Evolutionary conservation across 1,140 invertebrate genomes (phyloP).

Genomic region (Penaeus indicus): DNA sequence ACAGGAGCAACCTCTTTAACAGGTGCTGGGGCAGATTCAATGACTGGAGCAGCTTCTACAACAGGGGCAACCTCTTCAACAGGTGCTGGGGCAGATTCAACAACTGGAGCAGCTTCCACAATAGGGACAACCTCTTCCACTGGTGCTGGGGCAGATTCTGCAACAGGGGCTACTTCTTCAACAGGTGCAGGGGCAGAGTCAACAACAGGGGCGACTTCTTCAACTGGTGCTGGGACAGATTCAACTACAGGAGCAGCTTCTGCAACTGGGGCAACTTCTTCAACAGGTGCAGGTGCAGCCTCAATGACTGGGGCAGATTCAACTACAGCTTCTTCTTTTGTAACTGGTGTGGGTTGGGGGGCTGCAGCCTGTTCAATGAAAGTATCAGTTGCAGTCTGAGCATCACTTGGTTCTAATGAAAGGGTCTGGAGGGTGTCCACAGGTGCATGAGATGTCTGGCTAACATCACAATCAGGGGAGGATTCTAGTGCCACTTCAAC

Average conservation of each 20-base stretch:
- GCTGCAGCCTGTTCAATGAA: constrained; percentile 53
- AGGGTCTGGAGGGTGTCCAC: constrained; percentile 32
- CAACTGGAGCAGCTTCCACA: not conserved
- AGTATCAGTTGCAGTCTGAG: constrained; percentile 49
- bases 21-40: constrained; percentile 33
- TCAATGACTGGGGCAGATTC: constrained; percentile 33
- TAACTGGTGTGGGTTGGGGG: constrained; percentile 21
- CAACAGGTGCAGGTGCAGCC: constrained; percentile 7
- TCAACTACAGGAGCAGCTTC: constrained; percentile 31
- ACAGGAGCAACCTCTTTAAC: not conserved
- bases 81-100: constrained; percentile 17
- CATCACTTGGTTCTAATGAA: constrained; percentile 22
- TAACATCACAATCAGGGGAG: constrained; percentile 45
- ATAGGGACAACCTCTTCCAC: constrained; percentile 5
- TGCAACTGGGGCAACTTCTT: constrained; percentile 34
- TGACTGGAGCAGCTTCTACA: constrained; percentile 31
- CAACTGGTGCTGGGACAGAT: too few species aligned
- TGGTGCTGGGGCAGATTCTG: constrained; percentile 10
- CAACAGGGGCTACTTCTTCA: not conserved
- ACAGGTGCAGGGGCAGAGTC: not conserved
- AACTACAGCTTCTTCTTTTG: constrained; percentile 31
- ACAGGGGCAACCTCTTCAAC: not conserved
- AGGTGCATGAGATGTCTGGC: constrained; percentile 29
- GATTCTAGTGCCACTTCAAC: constrained; percentile 53
- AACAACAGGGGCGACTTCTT: constrained; percentile 27